phyloP scores from a whole-genome alignment of 2,888 invertebrate genomes.

The Leptothorax acervorum region DNA sequence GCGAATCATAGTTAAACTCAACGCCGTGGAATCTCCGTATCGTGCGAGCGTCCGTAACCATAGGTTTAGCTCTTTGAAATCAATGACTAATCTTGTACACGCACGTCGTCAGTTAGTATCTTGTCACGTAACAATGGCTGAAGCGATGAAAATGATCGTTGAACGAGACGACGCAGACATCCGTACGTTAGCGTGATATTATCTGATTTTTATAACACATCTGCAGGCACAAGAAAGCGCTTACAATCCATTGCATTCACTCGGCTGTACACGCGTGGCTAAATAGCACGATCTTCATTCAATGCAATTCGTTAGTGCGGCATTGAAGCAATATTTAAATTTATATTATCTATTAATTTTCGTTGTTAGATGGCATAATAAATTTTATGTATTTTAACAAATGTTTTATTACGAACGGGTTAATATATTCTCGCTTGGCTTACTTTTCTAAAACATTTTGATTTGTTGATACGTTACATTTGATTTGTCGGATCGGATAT shows the following conservation, averaged over 20 bases:
- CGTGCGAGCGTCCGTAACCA: conserved; percentile 63
- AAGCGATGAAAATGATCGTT: conserved; percentile 25
- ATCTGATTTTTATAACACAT: not conserved
- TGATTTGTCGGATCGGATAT: not conserved
- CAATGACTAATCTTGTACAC: conserved; percentile 59
- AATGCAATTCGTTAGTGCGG: not conserved
- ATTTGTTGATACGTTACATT: not conserved
- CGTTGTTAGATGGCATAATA: not conserved
- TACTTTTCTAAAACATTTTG: not conserved
- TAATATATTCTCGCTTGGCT: not conserved
- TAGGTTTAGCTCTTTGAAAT: conserved; percentile 63
- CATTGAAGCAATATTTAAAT: not conserved
- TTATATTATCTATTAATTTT: conserved; percentile 21
- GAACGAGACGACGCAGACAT: conserved; percentile 6
- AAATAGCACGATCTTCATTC: not conserved
- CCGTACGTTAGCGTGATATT: not conserved
- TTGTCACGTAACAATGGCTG: conserved; percentile 27
- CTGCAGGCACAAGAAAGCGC: not conserved
- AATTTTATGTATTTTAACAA: not conserved
- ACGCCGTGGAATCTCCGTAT: conserved; percentile 57
- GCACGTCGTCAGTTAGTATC: conserved; percentile 19
- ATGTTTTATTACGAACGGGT: not conserved
- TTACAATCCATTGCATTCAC: not conserved
- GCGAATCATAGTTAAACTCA: conserved; percentile 60
- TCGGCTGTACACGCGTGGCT: not conserved